These are phyloP conservation scores for Paralinhomoeus sp. DNA, from an alignment of 2,888 invertebrate species.

Conservation along the genomic window DNA sequence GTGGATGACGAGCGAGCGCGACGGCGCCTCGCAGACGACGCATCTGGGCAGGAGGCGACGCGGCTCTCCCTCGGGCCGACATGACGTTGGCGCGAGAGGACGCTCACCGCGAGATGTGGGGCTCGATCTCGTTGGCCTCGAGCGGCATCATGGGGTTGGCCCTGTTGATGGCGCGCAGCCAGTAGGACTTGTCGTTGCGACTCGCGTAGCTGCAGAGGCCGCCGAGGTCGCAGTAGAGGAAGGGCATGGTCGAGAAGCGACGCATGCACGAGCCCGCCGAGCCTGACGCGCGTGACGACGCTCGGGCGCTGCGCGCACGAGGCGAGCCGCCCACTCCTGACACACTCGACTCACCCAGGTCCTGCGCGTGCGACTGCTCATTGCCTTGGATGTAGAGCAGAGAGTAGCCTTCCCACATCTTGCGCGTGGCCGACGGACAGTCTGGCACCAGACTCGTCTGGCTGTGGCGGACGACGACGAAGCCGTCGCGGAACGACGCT, in stretches of 20 bases:
- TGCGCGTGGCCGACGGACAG: conserved; percentile 61
- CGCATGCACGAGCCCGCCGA: conserved; percentile 75
- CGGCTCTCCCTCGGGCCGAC: no score
- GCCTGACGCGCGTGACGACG: conserved; percentile 28
- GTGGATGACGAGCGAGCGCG: conserved; percentile 82
- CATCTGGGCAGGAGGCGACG: conserved; percentile 33
- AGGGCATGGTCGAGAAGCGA: conserved; percentile 86
- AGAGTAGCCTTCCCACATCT: conserved; percentile 89
- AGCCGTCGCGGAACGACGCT: conserved; percentile 56
- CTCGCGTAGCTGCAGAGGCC: conserved; percentile 88
- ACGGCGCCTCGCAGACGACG: conserved; percentile 82
- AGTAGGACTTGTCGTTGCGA: conserved; percentile 81
- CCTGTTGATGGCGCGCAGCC: conserved; percentile 68
- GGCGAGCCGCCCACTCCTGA: not conserved
- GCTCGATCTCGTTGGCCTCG: conserved; percentile 49
- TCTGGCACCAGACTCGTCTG: conserved; percentile 54
- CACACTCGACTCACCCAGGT: conserved; percentile 41
- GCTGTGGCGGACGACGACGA: conserved; percentile 68
- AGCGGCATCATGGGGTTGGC: conserved; percentile 81
- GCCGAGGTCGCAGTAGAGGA: conserved; percentile 77
- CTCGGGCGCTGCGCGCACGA: no score
- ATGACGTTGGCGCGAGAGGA: no score
- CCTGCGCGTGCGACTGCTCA: conserved; percentile 83
- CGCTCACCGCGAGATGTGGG: conserved; percentile 56
- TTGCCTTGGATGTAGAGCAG: conserved; percentile 85